phyloP scores from a whole-genome alignment of 2,888 invertebrate species.

The Scrobipalpa costella region DNA sequence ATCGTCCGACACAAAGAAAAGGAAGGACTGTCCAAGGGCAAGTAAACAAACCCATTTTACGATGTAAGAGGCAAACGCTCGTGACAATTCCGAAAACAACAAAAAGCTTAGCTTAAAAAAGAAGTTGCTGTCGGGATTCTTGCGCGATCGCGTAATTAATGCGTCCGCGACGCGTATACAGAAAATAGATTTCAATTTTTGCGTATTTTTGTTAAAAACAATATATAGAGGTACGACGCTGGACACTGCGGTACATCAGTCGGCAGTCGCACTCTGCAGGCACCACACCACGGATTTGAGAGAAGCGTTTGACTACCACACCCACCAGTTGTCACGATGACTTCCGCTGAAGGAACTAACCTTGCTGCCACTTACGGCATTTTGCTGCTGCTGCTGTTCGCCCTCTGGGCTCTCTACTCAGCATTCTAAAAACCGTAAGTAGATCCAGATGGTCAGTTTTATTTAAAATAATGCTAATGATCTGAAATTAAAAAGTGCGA shows the following conservation, averaged over 20 bases:
- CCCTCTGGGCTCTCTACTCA: constrained; percentile 85
- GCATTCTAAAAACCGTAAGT: constrained; percentile 61
- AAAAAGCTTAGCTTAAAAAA: constrained; percentile 22
- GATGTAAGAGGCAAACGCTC: constrained; percentile 15
- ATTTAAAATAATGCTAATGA: neutral
- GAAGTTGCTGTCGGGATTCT: constrained; percentile 25
- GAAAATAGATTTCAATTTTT: constrained; percentile 31
- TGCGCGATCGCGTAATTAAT: constrained; percentile 32
- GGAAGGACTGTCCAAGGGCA: neutral
- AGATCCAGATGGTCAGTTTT: neutral
- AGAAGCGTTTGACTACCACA: neutral
- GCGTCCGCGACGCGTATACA: constrained; percentile 30
- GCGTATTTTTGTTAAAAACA: constrained; percentile 27
- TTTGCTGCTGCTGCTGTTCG: constrained; percentile 81
- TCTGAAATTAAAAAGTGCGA: too few relatives aligned
- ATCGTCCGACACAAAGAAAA: neutral
- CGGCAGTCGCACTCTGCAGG: constrained; percentile 52
- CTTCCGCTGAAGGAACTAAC: constrained; percentile 80
- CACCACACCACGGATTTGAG: constrained; percentile 30
- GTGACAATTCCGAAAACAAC: constrained; percentile 31
- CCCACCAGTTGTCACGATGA: constrained; percentile 41
- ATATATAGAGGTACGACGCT: constrained; percentile 38
- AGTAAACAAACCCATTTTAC: constrained; percentile 20
- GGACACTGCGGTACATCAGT: constrained; percentile 52
- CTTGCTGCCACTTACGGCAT: constrained; percentile 85